Conservation (phyloP, 1,140 invertebrate genomes). For the Drosophila erecta region DNA sequence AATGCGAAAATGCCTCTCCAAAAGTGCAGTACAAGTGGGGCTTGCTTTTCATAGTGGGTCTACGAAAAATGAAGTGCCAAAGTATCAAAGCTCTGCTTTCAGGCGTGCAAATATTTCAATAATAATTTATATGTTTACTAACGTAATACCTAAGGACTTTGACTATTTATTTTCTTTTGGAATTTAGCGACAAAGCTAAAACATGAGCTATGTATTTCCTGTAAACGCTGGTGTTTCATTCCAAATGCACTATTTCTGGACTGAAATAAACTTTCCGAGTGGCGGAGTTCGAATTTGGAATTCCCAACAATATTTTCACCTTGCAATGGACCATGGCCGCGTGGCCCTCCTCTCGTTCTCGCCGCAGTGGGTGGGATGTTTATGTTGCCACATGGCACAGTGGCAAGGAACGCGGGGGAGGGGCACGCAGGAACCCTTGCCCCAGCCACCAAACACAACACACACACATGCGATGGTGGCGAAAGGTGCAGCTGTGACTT, state of each 20-base stretch:
- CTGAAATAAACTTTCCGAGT: background rate
- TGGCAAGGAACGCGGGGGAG: constrained; percentile 5
- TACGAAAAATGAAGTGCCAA: too few species aligned
- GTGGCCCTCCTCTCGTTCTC: background rate
- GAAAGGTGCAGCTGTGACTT: constrained; percentile 63
- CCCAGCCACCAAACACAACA: constrained; percentile 30
- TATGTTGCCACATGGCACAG: constrained; percentile 70
- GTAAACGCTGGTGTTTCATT: background rate
- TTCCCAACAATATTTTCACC: constrained; percentile 36
- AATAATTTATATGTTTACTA: too few species aligned
- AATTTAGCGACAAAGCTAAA: too few species aligned
- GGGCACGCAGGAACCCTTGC: constrained; percentile 61
- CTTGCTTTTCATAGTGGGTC: too few species aligned
- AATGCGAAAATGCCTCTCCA: constrained; percentile 1
- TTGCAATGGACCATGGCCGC: constrained; percentile 8
- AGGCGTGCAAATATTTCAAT: too few species aligned
- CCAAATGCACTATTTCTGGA: background rate
- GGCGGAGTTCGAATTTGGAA: constrained; percentile 22
- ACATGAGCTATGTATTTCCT: background rate
- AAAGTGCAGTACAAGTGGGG: background rate
- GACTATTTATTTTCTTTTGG: too few species aligned
- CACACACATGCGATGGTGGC: constrained; percentile 32
- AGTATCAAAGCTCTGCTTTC: too few species aligned
- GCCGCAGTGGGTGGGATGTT: constrained; percentile 60
- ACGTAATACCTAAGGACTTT: too few species aligned